phyloP scores from a whole-genome alignment of 2,797 vertebrate species.

The Lophotriccus pileatus region DNA sequence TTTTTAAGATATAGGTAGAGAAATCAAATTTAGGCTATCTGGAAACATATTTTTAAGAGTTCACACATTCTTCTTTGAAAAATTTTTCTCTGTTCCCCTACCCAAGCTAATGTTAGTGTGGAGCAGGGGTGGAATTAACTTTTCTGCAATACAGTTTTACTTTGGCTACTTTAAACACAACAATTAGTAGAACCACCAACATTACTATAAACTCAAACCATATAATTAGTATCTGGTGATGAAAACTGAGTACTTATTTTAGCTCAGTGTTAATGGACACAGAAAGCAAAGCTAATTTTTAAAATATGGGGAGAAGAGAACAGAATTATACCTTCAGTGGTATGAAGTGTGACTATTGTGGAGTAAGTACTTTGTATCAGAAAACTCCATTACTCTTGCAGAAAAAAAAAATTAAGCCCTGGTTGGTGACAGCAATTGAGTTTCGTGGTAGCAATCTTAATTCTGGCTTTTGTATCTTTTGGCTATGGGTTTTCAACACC shows the following conservation, averaged over 20 bases:
- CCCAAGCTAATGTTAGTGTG: neutral
- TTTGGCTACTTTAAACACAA: neutral
- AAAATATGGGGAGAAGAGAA: neutral
- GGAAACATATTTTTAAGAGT: neutral
- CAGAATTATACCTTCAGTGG: neutral
- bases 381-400: neutral
- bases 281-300: neutral
- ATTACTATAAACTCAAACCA: neutral
- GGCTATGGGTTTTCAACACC: neutral
- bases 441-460: neutral
- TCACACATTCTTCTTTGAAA: neutral
- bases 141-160: neutral
- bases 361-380: neutral
- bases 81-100: neutral
- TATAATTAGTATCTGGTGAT: neutral
- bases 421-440: fast-evolving
- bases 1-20: neutral
- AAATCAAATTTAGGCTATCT: neutral
- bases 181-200: neutral
- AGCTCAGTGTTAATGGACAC: neutral
- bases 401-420: neutral
- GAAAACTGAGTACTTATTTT: neutral
- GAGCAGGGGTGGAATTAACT: neutral
- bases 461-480: neutral
- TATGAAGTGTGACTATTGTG: neutral